Base-by-base conservation (phyloP, 1,140 invertebrate genomes). In the Bombus balteatus region DNA sequence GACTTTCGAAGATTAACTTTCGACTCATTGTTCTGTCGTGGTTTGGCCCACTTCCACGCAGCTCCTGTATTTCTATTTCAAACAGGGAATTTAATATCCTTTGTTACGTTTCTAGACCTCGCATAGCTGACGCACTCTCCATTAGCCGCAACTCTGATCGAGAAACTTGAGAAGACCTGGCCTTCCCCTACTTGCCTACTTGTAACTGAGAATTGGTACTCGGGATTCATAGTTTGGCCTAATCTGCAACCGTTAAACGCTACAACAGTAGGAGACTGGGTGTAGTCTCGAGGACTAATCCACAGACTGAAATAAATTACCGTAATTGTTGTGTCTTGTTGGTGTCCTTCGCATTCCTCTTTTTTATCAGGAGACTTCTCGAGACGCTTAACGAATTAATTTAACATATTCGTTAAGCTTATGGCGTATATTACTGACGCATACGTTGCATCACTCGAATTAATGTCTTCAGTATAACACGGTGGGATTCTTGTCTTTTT, bases 1-100 rank as follows among this genome's bases (percentile, higher is more conserved):
- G 43, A 13, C 72, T 78, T 78, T 62, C 81, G 68, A 82, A 85
- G 86, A 88, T 88, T 74, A 85, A 77, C 65, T 77, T 81, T 81
- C 65, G 65, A 57, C 53, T 43, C 70, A 77, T 78, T 75, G 71
- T 83, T 83, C 43, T 15, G 39, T 18, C 57, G 32, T 13, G 47
- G 9, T 43, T 3, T 88, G 86, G n/a, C 77, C 87, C 66, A 88
- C 65, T 81, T 88, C n/a, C 57, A 18, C 43, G 57, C 37, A 28
- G 28, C 10, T 13, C 41, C 25, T 22, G 32, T 22, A 62, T n/a
- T 57, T 39, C 68, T 37, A 43, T 57, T 59, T 57, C 6, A 25
- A 66, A 43, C 39, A 32, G 25, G n/a, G n/a, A 79, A 68, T 68
- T 47, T 34, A 79, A 41, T 32, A 34, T 79, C 77, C 77, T 79